Evolutionary conservation across 2,113 vertebrate species (phyloP).

Genomic region (Plecotus auritus): DNA sequence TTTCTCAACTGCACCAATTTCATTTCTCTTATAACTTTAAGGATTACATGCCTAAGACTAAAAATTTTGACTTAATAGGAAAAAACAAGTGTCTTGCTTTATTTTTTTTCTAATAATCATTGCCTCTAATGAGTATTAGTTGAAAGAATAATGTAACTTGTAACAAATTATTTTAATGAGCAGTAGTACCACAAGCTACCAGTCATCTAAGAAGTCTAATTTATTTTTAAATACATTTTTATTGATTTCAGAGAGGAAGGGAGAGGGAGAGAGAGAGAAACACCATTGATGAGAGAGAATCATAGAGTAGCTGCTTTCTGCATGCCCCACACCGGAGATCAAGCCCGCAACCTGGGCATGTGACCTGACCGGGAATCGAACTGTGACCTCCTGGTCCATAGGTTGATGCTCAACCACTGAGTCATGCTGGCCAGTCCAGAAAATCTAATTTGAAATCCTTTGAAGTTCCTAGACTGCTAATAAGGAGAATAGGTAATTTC

Average conservation of each 20-base stretch:
- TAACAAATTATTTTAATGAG: slow-evolving; percentile 11
- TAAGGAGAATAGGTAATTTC: neutral
- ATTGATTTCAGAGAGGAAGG: too few species aligned
- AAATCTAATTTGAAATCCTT: slow-evolving; percentile 9
- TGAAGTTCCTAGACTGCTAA: neutral
- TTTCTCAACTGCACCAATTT: neutral
- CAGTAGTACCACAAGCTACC: neutral
- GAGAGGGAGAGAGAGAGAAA: too few species aligned
- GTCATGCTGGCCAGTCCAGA: too few species aligned
- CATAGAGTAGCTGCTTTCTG: too few species aligned
- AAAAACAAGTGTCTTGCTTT: neutral
- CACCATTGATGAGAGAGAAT: too few species aligned
- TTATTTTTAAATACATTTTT: neutral
- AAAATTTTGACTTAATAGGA: neutral
- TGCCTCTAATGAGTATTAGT: neutral
- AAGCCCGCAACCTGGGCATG: too few species aligned
- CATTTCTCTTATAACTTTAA: neutral
- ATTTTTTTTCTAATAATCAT: slow-evolving; percentile 6
- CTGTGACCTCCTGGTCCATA: too few species aligned
- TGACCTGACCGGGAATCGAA: too few species aligned
- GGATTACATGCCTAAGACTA: neutral
- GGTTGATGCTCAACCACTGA: too few species aligned
- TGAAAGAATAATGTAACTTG: slow-evolving; percentile 6
- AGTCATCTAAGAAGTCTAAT: neutral
- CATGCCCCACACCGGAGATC: too few species aligned